Evolutionary conservation across 2,113 vertebrate genomes (phyloP).

Genomic region (Sphaerodactylus townsendi): DNA sequence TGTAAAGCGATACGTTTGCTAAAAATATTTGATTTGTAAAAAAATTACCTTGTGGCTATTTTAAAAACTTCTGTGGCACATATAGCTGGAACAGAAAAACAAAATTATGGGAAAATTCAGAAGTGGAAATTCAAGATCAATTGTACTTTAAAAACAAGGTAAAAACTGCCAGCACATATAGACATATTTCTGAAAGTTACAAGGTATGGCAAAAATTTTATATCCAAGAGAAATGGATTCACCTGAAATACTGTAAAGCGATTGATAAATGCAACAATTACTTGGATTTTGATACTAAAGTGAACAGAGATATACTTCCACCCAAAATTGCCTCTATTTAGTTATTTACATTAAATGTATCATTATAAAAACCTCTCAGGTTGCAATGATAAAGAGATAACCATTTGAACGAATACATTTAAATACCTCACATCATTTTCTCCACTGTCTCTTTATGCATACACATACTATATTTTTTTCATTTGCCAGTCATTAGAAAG

Average conservation of each 20-base stretch:
- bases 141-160: too few relatives aligned
- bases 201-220: background rate
- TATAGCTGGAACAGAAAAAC: constrained; percentile 79
- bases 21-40: constrained; percentile 45
- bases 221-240: fast-evolving
- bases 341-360: background rate
- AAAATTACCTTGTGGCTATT: constrained; percentile 90
- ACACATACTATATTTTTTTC: background rate
- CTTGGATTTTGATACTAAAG: background rate
- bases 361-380: background rate
- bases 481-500: background rate
- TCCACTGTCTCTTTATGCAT: background rate
- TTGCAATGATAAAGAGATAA: background rate
- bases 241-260: background rate
- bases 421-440: background rate
- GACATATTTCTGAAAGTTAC: background rate
- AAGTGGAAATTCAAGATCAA: background rate
- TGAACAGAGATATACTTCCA: background rate
- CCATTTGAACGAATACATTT: background rate
- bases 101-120: background rate
- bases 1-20: background rate
- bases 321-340: background rate
- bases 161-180: background rate
- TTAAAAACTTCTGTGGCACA: constrained; percentile 97
- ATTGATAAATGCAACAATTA: background rate